Percentiles rank a stretch among this genome's conserved stretches.
phyloP scores from a whole-genome alignment of 23 tunicate species.

The Botrylloides violaceus region DNA sequence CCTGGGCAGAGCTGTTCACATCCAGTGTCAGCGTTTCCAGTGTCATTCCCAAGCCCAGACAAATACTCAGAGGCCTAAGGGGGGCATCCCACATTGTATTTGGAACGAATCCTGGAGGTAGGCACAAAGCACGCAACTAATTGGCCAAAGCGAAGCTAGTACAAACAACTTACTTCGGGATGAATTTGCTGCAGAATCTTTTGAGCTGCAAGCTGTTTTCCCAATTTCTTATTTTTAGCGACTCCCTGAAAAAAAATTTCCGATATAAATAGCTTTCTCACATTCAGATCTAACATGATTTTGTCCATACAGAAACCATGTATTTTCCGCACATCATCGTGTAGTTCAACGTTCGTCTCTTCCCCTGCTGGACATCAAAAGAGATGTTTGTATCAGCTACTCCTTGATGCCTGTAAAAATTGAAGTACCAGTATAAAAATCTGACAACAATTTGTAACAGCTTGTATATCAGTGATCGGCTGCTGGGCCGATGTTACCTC shows the following conservation, averaged over 20 bases:
- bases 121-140: too few species aligned
- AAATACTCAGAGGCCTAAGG: too few species aligned
- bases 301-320: slow-evolving; percentile 35
- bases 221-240: slow-evolving; percentile 66
- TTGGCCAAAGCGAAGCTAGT: too few species aligned
- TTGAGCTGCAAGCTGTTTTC: slow-evolving; percentile 69
- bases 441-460: too few species aligned
- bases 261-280: neutral
- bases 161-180: slow-evolving; percentile 43
- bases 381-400: slow-evolving; percentile 34
- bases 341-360: slow-evolving; percentile 45
- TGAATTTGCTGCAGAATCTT: slow-evolving; percentile 56
- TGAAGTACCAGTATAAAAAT: neutral
- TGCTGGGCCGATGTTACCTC: too few species aligned
- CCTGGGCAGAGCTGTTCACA: too few species aligned
- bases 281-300: neutral
- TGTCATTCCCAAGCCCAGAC: too few species aligned
- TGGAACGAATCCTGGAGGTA: too few species aligned
- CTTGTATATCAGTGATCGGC: too few species aligned
- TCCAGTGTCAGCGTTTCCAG: too few species aligned
- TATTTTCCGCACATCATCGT: slow-evolving; percentile 72
- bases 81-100: too few species aligned
- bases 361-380: slow-evolving; percentile 46
- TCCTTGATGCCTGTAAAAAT: slow-evolving; percentile 49
- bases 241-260: slow-evolving; percentile 34